A percentile compares a stretch with the other conserved stretches of the same genome.
These are phyloP conservation scores for Cassiopea andromeda DNA, from an alignment of 30 jellyfish, hydroid and myxozoan species.

Conservation along the genomic window DNA sequence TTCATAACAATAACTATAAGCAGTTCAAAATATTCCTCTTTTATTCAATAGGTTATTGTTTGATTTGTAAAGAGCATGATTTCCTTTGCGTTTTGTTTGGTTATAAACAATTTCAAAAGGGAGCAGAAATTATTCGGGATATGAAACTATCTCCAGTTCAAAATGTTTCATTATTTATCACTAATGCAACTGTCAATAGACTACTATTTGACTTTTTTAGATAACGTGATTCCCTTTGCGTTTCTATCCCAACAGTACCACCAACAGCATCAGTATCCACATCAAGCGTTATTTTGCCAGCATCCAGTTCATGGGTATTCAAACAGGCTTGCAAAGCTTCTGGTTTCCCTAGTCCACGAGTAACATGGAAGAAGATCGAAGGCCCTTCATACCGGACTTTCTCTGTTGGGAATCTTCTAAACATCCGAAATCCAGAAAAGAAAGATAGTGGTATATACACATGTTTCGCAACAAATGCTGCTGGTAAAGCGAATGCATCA, in stretches of 20 bases:
- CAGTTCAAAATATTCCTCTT: too few relatives aligned
- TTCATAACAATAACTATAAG: too few relatives aligned
- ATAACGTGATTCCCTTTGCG: background rate
- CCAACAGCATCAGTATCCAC: background rate
- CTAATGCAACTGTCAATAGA: too few relatives aligned
- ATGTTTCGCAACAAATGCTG: background rate
- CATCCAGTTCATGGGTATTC: background rate
- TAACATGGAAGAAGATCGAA: background rate
- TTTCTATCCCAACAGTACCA: background rate
- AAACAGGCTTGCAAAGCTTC: background rate
- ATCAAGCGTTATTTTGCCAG: background rate
- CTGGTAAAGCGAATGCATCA: background rate
- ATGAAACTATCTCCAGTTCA: too few relatives aligned
- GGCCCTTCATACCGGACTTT: background rate
- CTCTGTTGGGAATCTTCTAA: background rate
- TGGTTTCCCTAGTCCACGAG: background rate
- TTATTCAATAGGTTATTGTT: too few relatives aligned
- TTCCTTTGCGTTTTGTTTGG: too few relatives aligned
- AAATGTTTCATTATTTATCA: too few relatives aligned
- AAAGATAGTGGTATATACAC: conserved; percentile 1
- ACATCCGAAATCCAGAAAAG: background rate
- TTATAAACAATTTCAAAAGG: too few relatives aligned
- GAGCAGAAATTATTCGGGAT: too few relatives aligned
- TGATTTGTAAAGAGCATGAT: too few relatives aligned
- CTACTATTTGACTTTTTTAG: too few relatives aligned